Evolutionary conservation across 1,140 invertebrate genomes (phyloP).

Genomic region (Drosophila navojoa): DNA sequence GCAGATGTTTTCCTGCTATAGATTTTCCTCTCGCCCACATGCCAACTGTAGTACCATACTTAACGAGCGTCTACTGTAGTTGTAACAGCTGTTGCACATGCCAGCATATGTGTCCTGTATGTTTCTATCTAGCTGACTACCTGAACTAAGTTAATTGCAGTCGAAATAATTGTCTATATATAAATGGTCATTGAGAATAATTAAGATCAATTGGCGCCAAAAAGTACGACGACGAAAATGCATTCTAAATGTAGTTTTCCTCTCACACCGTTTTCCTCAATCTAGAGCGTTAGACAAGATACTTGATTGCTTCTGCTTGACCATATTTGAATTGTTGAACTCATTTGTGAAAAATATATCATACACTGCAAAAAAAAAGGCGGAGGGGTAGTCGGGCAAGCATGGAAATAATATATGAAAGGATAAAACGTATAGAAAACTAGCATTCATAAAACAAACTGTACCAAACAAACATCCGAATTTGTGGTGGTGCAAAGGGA

Average conservation of each 20-base stretch:
- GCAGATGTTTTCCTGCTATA: too few species aligned
- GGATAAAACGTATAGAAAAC: not conserved
- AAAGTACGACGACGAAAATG: not conserved
- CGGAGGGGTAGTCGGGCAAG: not conserved
- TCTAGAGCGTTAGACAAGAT: slow-evolving; percentile 36
- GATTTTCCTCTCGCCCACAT: too few species aligned
- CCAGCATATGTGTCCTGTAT: slow-evolving; percentile 9
- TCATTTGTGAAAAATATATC: slow-evolving; percentile 8
- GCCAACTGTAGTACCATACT: too few species aligned
- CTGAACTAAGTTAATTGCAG: slow-evolving; percentile 1
- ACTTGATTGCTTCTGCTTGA: slow-evolving; percentile 30
- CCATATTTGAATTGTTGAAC: slow-evolving; percentile 36
- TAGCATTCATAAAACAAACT: slow-evolving; percentile 22
- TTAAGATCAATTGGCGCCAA: slow-evolving; percentile 43
- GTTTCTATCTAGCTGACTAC: not conserved
- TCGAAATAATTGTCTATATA: not conserved
- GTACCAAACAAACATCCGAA: slow-evolving; percentile 15
- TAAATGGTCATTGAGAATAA: slow-evolving; percentile 27
- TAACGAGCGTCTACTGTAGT: too few species aligned
- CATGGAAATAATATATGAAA: not conserved
- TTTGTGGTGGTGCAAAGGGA: slow-evolving; percentile 30
- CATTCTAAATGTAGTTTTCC: slow-evolving; percentile 4
- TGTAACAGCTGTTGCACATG: slow-evolving; percentile 7
- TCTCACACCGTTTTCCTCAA: not conserved
- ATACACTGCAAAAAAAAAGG: slow-evolving; percentile 31